phyloP scores from a whole-genome alignment of 2,888 invertebrate genomes.

The Epirrhoe alternata region DNA sequence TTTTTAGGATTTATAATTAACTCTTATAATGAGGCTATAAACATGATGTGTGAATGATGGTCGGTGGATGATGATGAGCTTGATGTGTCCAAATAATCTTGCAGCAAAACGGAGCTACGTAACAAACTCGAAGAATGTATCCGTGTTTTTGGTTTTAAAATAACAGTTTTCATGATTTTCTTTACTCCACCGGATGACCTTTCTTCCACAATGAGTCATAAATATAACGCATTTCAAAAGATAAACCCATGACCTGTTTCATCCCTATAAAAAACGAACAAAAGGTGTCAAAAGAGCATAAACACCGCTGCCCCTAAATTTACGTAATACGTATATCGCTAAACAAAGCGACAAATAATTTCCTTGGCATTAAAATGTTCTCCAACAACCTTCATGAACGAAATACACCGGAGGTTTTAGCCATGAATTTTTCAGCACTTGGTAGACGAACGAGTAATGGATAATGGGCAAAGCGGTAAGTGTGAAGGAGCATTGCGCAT shows the following conservation, averaged over 20 bases:
- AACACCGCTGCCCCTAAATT: constrained; percentile 55
- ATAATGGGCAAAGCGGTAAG: constrained; percentile 34
- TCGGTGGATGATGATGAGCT: no score
- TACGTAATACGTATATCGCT: constrained; percentile 54
- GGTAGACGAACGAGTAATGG: constrained; percentile 46
- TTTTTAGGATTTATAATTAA: no score
- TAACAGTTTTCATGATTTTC: constrained; percentile 14
- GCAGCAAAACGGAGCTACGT: neutral
- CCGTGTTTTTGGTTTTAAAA: constrained; percentile 6
- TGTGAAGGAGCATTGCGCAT: constrained; percentile 60
- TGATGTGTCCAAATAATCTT: no score
- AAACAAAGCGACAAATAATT: constrained; percentile 62
- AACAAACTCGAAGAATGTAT: neutral
- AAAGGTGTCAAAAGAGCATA: constrained; percentile 57
- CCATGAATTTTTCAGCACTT: neutral
- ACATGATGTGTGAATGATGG: no score
- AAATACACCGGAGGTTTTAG: constrained; percentile 44
- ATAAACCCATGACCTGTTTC: constrained; percentile 38
- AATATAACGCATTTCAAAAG: constrained; percentile 41
- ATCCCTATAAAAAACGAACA: constrained; percentile 43
- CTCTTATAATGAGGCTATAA: no score
- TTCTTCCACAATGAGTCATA: constrained; percentile 38
- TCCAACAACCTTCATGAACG: constrained; percentile 11
- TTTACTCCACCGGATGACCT: constrained; percentile 32
- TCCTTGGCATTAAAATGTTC: constrained; percentile 46